Conservation (phyloP, 2,797 vertebrate genomes). For the Hydrophis major region DNA sequence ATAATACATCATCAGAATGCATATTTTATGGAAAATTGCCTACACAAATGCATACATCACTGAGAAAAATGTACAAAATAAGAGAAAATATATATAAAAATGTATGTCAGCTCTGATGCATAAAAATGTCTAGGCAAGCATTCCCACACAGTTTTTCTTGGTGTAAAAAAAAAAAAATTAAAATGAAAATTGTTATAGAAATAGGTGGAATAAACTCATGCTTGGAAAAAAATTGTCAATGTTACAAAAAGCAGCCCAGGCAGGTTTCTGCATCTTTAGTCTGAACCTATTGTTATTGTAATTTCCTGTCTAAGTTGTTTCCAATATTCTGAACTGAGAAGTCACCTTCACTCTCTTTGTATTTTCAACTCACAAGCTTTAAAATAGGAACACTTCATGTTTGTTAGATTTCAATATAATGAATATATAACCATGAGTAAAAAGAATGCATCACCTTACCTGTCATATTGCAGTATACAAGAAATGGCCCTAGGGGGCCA, state of each 20-base stretch:
- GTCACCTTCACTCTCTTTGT: constrained; percentile 41
- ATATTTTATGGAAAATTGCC: neutral
- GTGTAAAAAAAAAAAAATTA: neutral
- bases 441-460: constrained; percentile 76
- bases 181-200: neutral
- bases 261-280: neutral
- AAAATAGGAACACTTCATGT: constrained; percentile 37
- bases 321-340: constrained; percentile 10
- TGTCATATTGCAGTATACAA: constrained; percentile 94
- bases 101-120: neutral
- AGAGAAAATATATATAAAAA: neutral
- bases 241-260: neutral
- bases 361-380: neutral
- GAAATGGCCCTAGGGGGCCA: constrained; percentile 84
- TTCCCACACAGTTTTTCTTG: neutral
- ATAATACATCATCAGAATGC: neutral
- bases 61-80: neutral
- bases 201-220: neutral
- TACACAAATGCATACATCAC: neutral
- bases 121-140: neutral
- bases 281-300: constrained; percentile 23
- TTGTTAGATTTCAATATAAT: constrained; percentile 39
- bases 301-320: constrained; percentile 27
- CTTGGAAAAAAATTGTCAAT: neutral
- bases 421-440: constrained; percentile 38